phyloP scores from a whole-genome alignment of 2,113 vertebrate species.

The Scolopax mira region DNA sequence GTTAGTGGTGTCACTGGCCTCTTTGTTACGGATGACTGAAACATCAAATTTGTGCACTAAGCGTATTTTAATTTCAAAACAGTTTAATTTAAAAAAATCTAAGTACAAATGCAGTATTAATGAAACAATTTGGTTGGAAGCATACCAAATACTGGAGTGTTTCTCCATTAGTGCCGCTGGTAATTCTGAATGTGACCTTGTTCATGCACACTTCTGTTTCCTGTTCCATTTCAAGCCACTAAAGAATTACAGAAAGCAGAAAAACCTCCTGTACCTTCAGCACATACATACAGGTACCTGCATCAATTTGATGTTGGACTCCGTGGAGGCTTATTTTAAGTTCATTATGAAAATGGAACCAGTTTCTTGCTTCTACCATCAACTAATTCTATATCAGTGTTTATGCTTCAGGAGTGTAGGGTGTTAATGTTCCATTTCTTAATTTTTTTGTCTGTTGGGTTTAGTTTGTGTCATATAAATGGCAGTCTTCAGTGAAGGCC shows the following conservation, averaged over 20 bases:
- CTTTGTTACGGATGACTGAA: background rate
- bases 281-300: background rate
- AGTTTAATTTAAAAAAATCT: background rate
- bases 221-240: background rate
- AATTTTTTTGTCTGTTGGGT: background rate
- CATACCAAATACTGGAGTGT: background rate
- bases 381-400: background rate
- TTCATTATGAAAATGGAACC: background rate
- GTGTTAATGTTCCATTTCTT: accelerated
- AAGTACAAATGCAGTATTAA: background rate
- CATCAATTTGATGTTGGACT: background rate
- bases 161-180: background rate
- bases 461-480: background rate
- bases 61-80: background rate
- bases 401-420: background rate
- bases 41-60: background rate
- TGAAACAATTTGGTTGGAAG: background rate
- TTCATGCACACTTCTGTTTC: background rate
- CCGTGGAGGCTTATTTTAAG: background rate
- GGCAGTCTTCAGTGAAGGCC: background rate
- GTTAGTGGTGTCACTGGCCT: background rate
- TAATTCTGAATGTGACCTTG: background rate
- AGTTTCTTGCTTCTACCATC: background rate
- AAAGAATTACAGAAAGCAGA: background rate
- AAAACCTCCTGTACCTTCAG: background rate